Base-by-base conservation (phyloP, 2,888 invertebrate species). In the Tipula vernalis region DNA sequence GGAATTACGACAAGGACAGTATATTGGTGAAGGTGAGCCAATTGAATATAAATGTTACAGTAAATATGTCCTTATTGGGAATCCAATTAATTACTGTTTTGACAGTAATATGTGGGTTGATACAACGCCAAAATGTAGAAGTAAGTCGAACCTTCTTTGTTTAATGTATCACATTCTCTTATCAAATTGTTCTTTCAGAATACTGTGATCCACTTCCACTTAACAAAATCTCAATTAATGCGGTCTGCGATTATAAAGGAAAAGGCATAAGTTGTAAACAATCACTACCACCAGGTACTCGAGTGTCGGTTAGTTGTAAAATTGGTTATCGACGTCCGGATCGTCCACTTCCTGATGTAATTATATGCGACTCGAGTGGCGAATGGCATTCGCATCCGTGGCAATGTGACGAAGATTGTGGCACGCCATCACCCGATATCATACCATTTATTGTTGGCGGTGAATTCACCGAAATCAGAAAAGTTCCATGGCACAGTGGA, bases 401-500 rank as follows among this genome's bases (percentile, higher is more conserved):
- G 57, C 47, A 86, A 18, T 88, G 88, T 86, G 86, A 87, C 39
- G 86, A 86, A 41, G 84, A 86, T 71, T 88, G 88, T 86, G 88
- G 87, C n/a, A 36, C 57, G 6, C 86, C 51, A 42, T 42, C 85
- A 15, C 71, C 86, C 13, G 86, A 84, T 15, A 51, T 36, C 3
- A 87, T 85, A n/a, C 41, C 86, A 5, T 87, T 71, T 44, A 18
- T 87, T 13, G 87, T 85, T 3, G 86, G 83, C 3, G 87, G 85
- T n/a, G 41, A 44, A 13, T n/a, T 10, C 8, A 41, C 57, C 13
- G 85, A 86, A 18, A 85, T 86, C 0, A 41, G 47, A 5, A 47
- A 51, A 41, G 36, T 87, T 36, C 88, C 88, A 3, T 88, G 88
- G 88, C 87, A 88, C 51, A 87, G 83, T 71, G 88, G 85, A 47